Evolutionary conservation across 2,113 vertebrate genomes (phyloP).

Genomic region (Trichechus manatus): DNA sequence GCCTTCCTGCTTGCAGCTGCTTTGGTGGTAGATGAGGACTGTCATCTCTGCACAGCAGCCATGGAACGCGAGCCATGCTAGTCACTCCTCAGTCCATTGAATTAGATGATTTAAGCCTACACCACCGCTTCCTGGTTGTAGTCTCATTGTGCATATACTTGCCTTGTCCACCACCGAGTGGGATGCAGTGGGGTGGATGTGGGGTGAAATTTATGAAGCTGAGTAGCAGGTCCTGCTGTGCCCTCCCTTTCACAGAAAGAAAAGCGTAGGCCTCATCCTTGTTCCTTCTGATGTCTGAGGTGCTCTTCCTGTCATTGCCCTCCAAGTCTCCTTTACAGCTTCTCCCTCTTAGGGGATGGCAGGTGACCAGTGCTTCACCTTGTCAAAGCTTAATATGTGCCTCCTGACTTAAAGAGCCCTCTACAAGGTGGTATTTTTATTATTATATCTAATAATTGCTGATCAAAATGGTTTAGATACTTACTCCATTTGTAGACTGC

Average conservation of each 20-base stretch:
- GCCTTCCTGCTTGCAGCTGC: not conserved
- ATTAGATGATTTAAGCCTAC: not conserved
- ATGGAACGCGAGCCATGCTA: accelerated
- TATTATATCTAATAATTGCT: not conserved
- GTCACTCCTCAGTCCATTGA: too few relatives aligned
- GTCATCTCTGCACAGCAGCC: not conserved
- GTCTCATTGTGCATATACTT: accelerated
- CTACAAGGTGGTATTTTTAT: not conserved
- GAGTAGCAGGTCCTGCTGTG: accelerated
- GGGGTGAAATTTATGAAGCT: not conserved
- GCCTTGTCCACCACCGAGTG: not conserved
- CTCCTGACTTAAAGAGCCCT: not conserved
- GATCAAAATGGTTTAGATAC: not conserved
- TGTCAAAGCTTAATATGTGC: too few relatives aligned
- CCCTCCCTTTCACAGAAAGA: too few relatives aligned
- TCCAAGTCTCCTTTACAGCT: not conserved
- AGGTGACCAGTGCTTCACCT: too few relatives aligned
- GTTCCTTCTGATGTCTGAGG: accelerated
- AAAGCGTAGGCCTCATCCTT: not conserved
- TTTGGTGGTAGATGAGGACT: accelerated
- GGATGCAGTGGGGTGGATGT: not conserved
- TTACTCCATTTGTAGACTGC: not conserved
- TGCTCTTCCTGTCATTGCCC: not conserved
- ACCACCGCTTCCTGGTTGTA: not conserved
- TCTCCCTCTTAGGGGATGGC: not conserved